Base-by-base conservation (phyloP, 2,888 invertebrate species). In the Agelastica alni region DNA sequence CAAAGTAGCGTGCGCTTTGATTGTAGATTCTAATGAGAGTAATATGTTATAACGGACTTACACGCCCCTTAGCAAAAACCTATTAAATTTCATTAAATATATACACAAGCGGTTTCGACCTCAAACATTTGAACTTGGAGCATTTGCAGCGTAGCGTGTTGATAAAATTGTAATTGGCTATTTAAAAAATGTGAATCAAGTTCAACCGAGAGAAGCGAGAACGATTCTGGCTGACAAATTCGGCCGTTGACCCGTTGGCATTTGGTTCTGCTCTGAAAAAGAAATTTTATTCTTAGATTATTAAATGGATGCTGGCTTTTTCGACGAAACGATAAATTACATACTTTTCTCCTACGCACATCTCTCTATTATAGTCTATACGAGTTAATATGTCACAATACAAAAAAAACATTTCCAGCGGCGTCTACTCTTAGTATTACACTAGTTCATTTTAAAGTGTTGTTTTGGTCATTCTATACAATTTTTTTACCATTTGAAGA, bases 131-230 rank as follows among this genome's bases (percentile, higher is more conserved):
- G 58, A 58, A 58, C 55, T 56, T 58, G 37, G 12, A 17, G 14
- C 16, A 2, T 5, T 16, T n/a, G 20, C 9, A 12, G 10, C 7
- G 16, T 34, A 58, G 59, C 54, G 41, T 44, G 37, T 18, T 37
- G 54, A 59, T 56, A 56, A 51, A 53, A 47, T 45, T 22, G 37
- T 51, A 49, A 30, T 49, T 45, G 47, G 51, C 46, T 37, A 55
- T 55, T 55, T 54, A 55, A 47, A n/a, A 53, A 59, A 59, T 56
- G 44, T 46, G 53, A 53, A 59, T 59, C 62, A 61, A 63, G 63
- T 63, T 63, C 63, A 62, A 58, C 56, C 44, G 51, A 51, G 18
- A 53, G 58, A 58, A 59, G 52, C 36, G 52, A 59, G 57, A 39
- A 39, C 12, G 5, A 10, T 10, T 10, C 12, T 3, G 54, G 55